Base-by-base conservation (phyloP, 2,888 invertebrate species). In the Vannuccia rotundouncinata region DNA sequence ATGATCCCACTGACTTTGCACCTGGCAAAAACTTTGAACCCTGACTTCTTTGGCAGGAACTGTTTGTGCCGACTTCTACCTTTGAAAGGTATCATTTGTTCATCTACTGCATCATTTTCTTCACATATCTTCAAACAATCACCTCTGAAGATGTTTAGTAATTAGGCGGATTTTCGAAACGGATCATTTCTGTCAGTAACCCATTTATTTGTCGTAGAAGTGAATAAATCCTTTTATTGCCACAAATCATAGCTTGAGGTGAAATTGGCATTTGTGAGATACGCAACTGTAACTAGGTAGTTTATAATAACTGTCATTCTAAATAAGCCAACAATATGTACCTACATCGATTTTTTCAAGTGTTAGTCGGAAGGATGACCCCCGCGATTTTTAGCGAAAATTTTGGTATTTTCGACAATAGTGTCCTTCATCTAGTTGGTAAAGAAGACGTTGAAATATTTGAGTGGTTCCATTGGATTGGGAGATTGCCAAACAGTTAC, bases 91-190 rank as follows among this genome's bases (percentile, higher is more conserved):
- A 82, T 79, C 1, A 82, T 82, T 79, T 81, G 82, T 74, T 82
- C 82, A 81, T 82, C 82, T 27, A 82, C 78, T 29, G 76, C 29
- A 31, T 80, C 74, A 29, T 77, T 27, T 66, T 81, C 81, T 13
- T 81, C 80, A 28, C 25, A 22, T 27, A 25, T 80, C 81, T 66
- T 22, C 29, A 59, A 28, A 30, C 74, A 45, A 78, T 82, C 22
- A 78, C 81, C 27, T 80, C 76, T 28, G 30, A 29, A 13, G 82
- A 31, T 27, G 31, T 28, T 82, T 80, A 5, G 82, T 27, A 1
- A 83, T 30, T 30, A 81, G 82, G 22, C 82, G 59, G 66, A 83
- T 80, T 76, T 83, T 83, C 79, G 78, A 82, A n/a, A 79, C 10
- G 30, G n/a, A 79, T 79, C n/a, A 27, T 10, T 75, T 75, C 75